Base-by-base conservation (phyloP, 2,888 invertebrate species). In the Silvanus unidentatus region DNA sequence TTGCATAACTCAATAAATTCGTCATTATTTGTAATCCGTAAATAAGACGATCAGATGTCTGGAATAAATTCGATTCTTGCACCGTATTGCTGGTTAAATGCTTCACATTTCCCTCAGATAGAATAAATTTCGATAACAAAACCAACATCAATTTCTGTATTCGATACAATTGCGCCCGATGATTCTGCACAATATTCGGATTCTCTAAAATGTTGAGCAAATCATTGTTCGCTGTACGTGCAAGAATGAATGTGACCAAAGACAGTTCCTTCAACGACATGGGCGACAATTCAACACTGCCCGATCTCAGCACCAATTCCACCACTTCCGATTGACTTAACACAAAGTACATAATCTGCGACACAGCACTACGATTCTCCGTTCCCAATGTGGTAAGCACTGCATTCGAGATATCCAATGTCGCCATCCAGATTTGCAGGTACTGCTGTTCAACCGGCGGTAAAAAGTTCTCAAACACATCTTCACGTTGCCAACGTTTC, bases 271-370 rank as follows among this genome's bases (percentile, higher is more conserved):
- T 76, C 16, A 93, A 72, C 15, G 84, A 77, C 0, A 82, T 77
- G 1, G 77, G 62, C 1, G 84, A 80, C 5, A 87, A 77, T 42
- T 76, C 77, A 0, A 86, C 84, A 53, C 75, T 76, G 1, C 82
- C 81, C 34, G 82, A 81, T 49, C 91, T 77, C 39, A 95, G 72
- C 40, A 91, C 81, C 56, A 84, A 77, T 60, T 88, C 87, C 44
- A 93, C 78, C 45, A 86, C 84, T 60, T 94, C 92, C 40, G 85
- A 75, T 68, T 94, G 91, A 44, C 86, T 82, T 40, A 91, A 77
- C 35, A 94, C 68, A 58, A 90, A 85, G 57, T 86, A 83, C 59
- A 88, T 79, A 39, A 93, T 82, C 75, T 92, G 91, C 6, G 82
- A 73, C 10, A 87, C 80, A 39, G 88, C 88, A 42, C 88, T 86